Evolutionary conservation across 2,113 vertebrate genomes (phyloP).

Genomic region (Mungos mungo): DNA sequence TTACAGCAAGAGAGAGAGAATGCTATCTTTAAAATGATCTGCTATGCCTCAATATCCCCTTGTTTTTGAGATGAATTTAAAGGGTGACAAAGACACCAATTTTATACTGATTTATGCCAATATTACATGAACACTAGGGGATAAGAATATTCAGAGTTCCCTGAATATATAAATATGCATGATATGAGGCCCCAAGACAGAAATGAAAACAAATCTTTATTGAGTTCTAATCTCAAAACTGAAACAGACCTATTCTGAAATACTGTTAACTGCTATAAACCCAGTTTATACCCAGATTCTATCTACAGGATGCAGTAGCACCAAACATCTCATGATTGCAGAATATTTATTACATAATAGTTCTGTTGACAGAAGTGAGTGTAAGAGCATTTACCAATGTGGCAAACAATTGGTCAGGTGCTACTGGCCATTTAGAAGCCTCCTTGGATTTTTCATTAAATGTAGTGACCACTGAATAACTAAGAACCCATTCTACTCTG

Average conservation of each 20-base stretch:
- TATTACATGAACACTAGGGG: neutral
- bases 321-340: neutral
- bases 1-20: neutral
- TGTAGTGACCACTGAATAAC: neutral
- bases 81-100: neutral
- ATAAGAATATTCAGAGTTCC: neutral
- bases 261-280: neutral
- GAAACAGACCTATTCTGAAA: neutral
- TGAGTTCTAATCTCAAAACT: conserved; percentile 7
- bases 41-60: neutral
- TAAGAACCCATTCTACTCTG: neutral
- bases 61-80: neutral
- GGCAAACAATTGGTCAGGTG: neutral
- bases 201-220: neutral
- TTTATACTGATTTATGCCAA: neutral
- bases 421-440: neutral
- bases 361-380: neutral
- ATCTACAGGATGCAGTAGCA: neutral
- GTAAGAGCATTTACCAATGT: neutral
- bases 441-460: neutral
- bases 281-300: neutral
- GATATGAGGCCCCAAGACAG: neutral
- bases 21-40: neutral
- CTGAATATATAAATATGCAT: neutral
- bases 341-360: neutral